Base-by-base conservation (phyloP, 1,140 invertebrate species). In the Drosophila bocki region DNA sequence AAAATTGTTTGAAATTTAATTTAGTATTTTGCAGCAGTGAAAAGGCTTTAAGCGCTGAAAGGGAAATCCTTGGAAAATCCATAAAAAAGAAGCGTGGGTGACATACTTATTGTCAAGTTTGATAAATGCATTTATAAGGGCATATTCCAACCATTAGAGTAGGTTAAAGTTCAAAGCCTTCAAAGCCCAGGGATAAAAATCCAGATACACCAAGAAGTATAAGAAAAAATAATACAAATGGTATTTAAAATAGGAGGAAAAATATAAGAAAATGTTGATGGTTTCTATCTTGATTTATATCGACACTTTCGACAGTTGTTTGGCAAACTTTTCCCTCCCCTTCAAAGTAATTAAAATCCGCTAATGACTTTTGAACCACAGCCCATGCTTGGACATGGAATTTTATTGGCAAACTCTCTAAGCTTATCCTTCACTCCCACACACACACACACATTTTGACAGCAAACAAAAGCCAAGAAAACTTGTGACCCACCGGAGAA, bases 341-440 rank as follows among this genome's bases (percentile, higher is more conserved):
- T 47, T 47, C 32, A 39, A 45, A 19, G 32, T 44, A 47, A 68
- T 39, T 33, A 45, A 45, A 72, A 17, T 2, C 11, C 53, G 13
- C 53, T 71, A 72, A 72, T 74, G 70, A 60, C 54, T 44, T 45
- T 71, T 29, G 53, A 50, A 44, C 63, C 68, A 13, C 68, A 56
- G 11, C 35, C 35, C 42, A 15, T 37, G 45, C 51, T 59, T 37
- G 32, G 3, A 42, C 11, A 41, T 33, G 37, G 39, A 35, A 42
- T 15, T 71, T 71, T 22, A 8, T 59, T 35, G 8, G 17, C 26
- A 44, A 44, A 68, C 15, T 39, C 62, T 29, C 19, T 53, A 12
- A 17, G 32, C 65, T 67, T 29, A 71, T 68, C 67, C 69, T 44
- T 41, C 53, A 69, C 26, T 13, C n/a, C n/a, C 26, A 13, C 51